phyloP scores from a whole-genome alignment of 2,797 vertebrate genomes.

The Anisognathus igniventris region DNA sequence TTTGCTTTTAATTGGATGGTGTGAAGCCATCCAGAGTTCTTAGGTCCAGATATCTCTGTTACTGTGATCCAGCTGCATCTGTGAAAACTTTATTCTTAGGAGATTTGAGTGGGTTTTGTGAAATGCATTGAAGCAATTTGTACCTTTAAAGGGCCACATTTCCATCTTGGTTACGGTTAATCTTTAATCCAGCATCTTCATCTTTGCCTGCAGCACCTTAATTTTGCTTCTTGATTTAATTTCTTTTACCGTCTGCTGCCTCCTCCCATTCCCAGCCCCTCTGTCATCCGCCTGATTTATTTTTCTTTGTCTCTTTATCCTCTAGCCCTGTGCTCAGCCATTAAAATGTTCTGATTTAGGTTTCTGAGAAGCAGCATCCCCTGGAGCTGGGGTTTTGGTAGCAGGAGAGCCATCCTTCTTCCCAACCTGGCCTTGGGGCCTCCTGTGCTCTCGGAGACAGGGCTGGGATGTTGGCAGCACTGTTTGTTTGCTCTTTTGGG shows the following conservation, averaged over 20 bases:
- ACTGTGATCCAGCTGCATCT: not conserved
- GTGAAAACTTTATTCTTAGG: not conserved
- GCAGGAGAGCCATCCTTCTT: not conserved
- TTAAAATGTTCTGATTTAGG: conserved; percentile 47
- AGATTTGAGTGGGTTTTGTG: not conserved
- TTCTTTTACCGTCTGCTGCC: conserved; percentile 57
- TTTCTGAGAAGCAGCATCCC: conserved; percentile 41
- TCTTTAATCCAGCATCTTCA: conserved; percentile 60
- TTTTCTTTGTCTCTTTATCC: conserved; percentile 49
- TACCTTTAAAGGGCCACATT: conserved; percentile 18
- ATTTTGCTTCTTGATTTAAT: conserved; percentile 63
- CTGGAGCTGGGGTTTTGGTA: conserved; percentile 11
- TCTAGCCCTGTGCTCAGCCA: conserved; percentile 7
- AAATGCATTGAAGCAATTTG: not conserved
- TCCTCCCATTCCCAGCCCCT: conserved; percentile 48
- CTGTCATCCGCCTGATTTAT: conserved; percentile 60
- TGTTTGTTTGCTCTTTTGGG: not conserved
- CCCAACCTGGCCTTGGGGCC: not conserved
- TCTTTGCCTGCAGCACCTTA: conserved; percentile 60
- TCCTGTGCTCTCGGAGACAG: not conserved
- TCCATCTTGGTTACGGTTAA: conserved; percentile 37
- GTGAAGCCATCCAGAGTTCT: not conserved
- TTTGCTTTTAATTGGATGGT: not conserved
- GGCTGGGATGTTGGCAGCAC: not conserved
- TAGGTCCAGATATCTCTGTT: not conserved